Conservation (phyloP, 2,797 vertebrate species). For the Acrossocheilus fasciatus region DNA sequence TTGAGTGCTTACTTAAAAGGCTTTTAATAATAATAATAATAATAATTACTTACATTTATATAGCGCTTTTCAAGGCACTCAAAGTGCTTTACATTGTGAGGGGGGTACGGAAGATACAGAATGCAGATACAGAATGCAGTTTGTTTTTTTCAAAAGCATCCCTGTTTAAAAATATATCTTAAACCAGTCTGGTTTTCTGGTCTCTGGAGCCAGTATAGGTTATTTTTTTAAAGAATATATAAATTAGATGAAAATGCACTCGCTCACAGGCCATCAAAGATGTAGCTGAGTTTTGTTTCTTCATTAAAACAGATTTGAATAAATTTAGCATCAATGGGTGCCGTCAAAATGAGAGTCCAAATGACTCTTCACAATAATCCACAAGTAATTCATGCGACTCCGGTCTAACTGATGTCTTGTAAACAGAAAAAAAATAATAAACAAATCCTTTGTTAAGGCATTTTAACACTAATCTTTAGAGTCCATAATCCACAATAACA, state of each 20-base stretch:
- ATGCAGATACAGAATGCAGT: background rate
- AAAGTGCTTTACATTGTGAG: too few relatives aligned
- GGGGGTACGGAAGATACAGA: background rate
- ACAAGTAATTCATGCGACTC: background rate
- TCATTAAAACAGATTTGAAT: background rate
- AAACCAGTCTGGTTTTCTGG: background rate
- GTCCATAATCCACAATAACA: background rate
- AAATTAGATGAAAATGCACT: background rate
- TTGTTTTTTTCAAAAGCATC: background rate
- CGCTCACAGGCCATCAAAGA: background rate
- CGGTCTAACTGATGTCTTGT: background rate
- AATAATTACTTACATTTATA: too few relatives aligned
- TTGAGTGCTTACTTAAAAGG: conserved; percentile 1
- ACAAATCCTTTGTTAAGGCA: too few relatives aligned
- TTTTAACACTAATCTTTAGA: too few relatives aligned
- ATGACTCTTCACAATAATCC: background rate
- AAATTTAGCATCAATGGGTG: background rate
- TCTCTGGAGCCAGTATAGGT: background rate
- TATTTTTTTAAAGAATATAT: background rate
- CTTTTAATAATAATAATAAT: background rate
- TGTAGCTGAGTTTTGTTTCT: background rate
- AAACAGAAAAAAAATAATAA: background rate
- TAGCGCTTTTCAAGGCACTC: too few relatives aligned
- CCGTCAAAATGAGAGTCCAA: background rate
- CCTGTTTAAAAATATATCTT: background rate